Conservation (phyloP, 2,113 vertebrate species). For the Mormyrus lacerda region DNA sequence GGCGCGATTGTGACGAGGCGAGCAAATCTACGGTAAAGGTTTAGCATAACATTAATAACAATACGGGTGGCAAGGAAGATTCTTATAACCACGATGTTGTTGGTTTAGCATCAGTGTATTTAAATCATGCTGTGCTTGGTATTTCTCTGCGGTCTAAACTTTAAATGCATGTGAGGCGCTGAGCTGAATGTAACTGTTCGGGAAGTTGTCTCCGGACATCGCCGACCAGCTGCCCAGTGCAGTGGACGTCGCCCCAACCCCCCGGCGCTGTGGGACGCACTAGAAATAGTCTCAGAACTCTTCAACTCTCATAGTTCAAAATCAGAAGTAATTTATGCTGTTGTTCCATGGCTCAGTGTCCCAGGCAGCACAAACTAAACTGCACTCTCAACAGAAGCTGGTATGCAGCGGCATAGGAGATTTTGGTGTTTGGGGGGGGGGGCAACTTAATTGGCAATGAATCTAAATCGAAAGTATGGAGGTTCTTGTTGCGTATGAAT, state of each 20-base stretch:
- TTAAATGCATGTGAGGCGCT: neutral
- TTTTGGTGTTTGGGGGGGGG: neutral
- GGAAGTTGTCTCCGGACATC: neutral
- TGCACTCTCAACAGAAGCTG: neutral
- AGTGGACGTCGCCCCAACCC: neutral
- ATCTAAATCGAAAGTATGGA: neutral
- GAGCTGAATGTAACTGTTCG: neutral
- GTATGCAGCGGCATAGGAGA: neutral
- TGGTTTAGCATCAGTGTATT: neutral
- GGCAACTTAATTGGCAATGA: neutral
- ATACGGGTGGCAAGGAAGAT: neutral
- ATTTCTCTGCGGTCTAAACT: neutral
- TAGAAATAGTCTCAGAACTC: neutral
- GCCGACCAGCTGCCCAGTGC: neutral
- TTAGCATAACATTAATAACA: neutral
- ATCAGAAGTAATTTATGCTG: neutral
- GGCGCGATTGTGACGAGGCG: neutral
- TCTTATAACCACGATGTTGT: neutral
- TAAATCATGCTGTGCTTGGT: neutral
- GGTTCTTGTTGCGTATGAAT: neutral
- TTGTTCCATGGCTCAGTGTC: neutral
- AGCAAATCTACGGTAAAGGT: neutral
- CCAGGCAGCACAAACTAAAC: neutral
- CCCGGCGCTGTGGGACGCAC: neutral
- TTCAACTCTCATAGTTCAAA: neutral